Base-by-base conservation (phyloP, 2,113 vertebrate species). In the Callospermophilus lateralis region DNA sequence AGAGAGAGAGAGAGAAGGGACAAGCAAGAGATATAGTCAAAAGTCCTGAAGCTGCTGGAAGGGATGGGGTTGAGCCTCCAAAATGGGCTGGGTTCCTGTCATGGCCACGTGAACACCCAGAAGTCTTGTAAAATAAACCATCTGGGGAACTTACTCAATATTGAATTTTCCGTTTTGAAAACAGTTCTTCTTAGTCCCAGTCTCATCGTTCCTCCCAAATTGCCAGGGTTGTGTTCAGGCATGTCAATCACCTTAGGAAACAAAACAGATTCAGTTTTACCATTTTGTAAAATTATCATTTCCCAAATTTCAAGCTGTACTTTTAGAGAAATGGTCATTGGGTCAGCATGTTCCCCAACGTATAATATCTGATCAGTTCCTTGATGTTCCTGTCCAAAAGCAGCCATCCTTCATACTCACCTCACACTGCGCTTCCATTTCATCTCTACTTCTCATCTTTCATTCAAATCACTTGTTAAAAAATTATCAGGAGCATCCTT, bases 181-280 rank as follows among this genome's bases (percentile, higher is more conserved):
- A 99, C 73, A 13, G 99, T 99, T 87, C 96, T 99, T 97, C 99
- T 98, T 95, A 98, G 98, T 26, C 99, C 99, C 91, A 99, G 97
- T 84, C 99, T 98, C 98, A 99, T 99, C 20, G 98, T 99, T 98
- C 98, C 99, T 92, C 98, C 99, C 98, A 99, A 97, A 93, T 98
- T 97, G 73, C 98, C 99, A 94, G 98, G 98, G 96, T 97, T 98
- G 94, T 99, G 98, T 58, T 99, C 99, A 26, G 98, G 98, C 99
- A 99, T 99, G 89, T 99, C 99, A 96, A 99, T 98, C 92, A 99
- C 98, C 99, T 99, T 90, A 30, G 94, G 16, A 98, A 93, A 97
- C 94, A 98, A 97, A 72, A 96, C 55, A 95, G 88, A 39, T 32
- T 12, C 1, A 1, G 42, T 91, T 91, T 92, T 86, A 95, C 9